Percentiles rank a stretch among this genome's conserved stretches.
Conservation (phyloP, 2,888 invertebrate genomes). For the Resseliella maxima region DNA sequence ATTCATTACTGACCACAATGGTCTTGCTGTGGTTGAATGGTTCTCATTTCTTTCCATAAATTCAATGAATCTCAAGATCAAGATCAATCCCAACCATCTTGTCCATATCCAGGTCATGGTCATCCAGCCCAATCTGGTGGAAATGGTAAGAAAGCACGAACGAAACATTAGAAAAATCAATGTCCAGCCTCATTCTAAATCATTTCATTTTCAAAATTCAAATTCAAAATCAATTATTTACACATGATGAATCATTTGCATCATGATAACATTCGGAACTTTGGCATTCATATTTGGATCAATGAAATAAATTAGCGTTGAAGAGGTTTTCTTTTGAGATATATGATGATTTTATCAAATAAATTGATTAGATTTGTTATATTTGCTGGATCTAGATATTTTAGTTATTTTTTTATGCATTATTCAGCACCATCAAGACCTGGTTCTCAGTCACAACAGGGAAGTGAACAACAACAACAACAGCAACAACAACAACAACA, state of each 20-base stretch:
- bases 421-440: not conserved
- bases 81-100: slow-evolving; percentile 11
- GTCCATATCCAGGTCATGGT: slow-evolving; percentile 45
- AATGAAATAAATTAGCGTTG: too few species aligned
- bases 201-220: not conserved
- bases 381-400: too few species aligned
- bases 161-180: not conserved
- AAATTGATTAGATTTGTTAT: too few species aligned
- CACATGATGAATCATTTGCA: not conserved
- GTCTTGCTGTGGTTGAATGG: not conserved
- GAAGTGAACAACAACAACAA: not conserved
- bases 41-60: not conserved
- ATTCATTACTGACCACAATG: not conserved
- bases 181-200: not conserved
- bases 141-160: not conserved
- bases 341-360: too few species aligned
- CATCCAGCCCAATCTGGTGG: slow-evolving; percentile 1
- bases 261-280: not conserved
- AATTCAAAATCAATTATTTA: not conserved
- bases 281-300: not conserved
- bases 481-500: not conserved
- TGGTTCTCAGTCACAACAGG: not conserved
- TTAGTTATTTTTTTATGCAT: too few species aligned
- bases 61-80: not conserved
- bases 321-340: too few species aligned